Percentiles rank a stretch among this genome's conserved stretches.
Evolutionary conservation across 2,797 vertebrate species (phyloP).

Genomic region (Alauda arvensis): DNA sequence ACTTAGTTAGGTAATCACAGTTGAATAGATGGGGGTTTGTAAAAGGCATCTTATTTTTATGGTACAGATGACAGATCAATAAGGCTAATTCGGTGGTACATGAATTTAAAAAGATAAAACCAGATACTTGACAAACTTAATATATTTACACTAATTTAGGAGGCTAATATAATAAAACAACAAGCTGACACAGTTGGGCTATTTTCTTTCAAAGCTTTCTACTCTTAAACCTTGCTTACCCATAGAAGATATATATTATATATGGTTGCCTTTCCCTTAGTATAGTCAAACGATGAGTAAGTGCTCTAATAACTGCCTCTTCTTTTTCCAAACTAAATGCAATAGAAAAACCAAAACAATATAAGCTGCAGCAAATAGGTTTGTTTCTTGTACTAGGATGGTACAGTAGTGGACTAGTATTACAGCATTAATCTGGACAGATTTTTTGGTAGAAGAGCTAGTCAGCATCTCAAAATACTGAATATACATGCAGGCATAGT

Average conservation of each 20-base stretch:
- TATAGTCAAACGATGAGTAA: background rate
- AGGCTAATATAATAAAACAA: background rate
- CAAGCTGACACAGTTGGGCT: background rate
- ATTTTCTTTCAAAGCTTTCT: background rate
- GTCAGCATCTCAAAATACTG: background rate
- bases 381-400: background rate
- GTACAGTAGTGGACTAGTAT: background rate
- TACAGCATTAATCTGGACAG: background rate
- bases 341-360: background rate
- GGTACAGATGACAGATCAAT: background rate
- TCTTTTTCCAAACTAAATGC: background rate
- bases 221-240: background rate
- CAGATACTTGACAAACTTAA: background rate
- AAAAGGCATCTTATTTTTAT: background rate
- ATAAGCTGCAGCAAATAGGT: background rate
- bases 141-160: background rate
- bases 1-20: background rate
- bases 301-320: background rate
- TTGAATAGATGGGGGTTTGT: background rate
- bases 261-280: background rate
- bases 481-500: background rate
- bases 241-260: accelerated
- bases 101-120: background rate
- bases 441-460: background rate
- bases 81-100: background rate